Conservation (phyloP, 2,888 invertebrate species). For the Cerceris ruficornis region DNA sequence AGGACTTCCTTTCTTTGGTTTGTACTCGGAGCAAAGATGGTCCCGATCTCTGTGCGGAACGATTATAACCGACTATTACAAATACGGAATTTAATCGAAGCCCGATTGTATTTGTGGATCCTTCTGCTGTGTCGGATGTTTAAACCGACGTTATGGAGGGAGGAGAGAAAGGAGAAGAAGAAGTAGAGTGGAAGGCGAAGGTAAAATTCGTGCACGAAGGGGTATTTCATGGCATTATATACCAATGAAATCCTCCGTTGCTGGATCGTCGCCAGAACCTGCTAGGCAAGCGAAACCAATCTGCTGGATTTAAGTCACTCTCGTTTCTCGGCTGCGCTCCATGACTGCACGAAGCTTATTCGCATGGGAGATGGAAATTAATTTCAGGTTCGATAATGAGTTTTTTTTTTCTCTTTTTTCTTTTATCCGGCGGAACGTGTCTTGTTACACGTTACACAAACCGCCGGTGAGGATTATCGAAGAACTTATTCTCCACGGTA, state of each 20-base stretch:
- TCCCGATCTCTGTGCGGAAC: too few species aligned
- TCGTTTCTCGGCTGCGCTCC: conserved; percentile 38
- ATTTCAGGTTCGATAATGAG: conserved; percentile 21
- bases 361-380: conserved; percentile 31
- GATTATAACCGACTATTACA: too few species aligned
- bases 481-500: neutral
- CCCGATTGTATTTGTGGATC: too few species aligned
- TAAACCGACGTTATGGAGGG: neutral
- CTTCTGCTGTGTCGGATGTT: neutral
- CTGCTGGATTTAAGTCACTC: conserved; percentile 64
- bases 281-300: conserved; percentile 60
- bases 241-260: conserved; percentile 34
- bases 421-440: neutral
- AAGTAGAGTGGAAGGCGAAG: conserved; percentile 6
- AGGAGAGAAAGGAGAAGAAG: neutral
- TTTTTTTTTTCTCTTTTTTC: neutral
- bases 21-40: too few species aligned
- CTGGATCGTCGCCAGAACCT: conserved; percentile 53
- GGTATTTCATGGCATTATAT: conserved; percentile 34
- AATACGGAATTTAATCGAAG: too few species aligned
- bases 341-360: conserved; percentile 24
- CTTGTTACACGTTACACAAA: too few species aligned
- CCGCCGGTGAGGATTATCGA: neutral
- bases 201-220: conserved; percentile 47
- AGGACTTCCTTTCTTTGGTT: too few species aligned